A percentile compares a stretch with the other conserved stretches of the same genome.
phyloP scores from a whole-genome alignment of 2,113 vertebrate species.

The Oncorhynchus kisutch region DNA sequence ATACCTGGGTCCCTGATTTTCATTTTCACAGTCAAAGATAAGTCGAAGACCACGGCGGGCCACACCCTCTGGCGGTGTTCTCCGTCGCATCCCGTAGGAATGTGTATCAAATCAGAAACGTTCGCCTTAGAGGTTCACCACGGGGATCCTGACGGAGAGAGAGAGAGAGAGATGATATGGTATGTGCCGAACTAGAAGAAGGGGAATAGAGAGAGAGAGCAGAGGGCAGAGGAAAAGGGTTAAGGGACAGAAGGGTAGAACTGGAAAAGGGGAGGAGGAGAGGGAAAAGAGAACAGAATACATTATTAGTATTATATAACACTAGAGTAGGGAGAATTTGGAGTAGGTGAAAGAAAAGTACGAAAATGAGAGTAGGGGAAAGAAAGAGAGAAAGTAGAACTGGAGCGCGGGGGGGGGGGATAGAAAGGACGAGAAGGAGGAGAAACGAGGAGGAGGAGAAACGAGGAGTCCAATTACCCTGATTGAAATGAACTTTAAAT shows the following conservation, averaged over 20 bases:
- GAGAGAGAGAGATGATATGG: constrained; percentile 8
- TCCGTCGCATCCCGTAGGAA: constrained; percentile 56
- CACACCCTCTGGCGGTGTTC: constrained; percentile 53
- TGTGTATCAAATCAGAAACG: constrained; percentile 60
- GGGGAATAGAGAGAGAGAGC: constrained; percentile 32
- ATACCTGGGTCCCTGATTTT: constrained; percentile 65
- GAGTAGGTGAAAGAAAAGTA: neutral
- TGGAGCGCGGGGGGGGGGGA: neutral
- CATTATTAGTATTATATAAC: too few species aligned
- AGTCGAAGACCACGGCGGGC: constrained; percentile 47
- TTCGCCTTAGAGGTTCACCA: constrained; percentile 77
- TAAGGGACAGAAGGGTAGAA: neutral
- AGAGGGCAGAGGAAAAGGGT: constrained; percentile 22
- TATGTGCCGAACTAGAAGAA: constrained; percentile 8
- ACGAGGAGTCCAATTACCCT: constrained; percentile 62
- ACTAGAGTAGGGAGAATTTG: neutral
- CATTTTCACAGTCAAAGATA: constrained; percentile 67
- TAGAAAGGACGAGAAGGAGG: neutral
- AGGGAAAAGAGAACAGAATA: constrained; percentile 1
- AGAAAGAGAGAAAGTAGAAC: neutral
- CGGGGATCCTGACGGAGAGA: constrained; percentile 75
- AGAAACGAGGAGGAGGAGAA: constrained; percentile 15
- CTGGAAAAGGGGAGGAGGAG: neutral
- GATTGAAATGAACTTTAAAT: constrained; percentile 78
- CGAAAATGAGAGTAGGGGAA: neutral